Base-by-base conservation (phyloP, 2,888 invertebrate genomes). In the Formica aserva region DNA sequence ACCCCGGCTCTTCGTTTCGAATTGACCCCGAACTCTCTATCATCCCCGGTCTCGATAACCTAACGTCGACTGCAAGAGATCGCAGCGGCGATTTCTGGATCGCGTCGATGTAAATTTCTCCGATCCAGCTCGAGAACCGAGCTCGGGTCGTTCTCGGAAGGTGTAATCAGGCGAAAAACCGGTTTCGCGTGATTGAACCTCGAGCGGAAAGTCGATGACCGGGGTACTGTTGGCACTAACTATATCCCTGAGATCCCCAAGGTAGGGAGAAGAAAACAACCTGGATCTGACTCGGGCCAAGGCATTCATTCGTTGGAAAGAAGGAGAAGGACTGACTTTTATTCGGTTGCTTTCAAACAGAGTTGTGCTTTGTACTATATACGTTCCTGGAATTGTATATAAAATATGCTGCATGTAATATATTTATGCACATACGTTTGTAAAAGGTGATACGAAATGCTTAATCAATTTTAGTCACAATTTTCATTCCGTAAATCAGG, bases 141-240 rank as follows among this genome's bases (percentile, higher is more conserved):
- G 48, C 18, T 3, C 29, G 18, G 57, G 57, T 82, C 57, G 66
- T 26, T 65, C 66, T 77, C 67, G 35, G 32, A 65, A 55, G 63
- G 66, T 57, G 78, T 78, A 85, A 90, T 88, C 71, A 69, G 22
- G 35, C 11, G 66, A 48, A 45, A 83, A 90, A 90, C 89, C 90
- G 90, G 90, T 90, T 90, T 38, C 13, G 55, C 84, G 52, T 66
- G 84, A 82, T 48, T 78, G 63, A 62, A 86, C 82, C 63, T 60
- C 38, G 45, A 65, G 63, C 57, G 71, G 74, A 60, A 52, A 48
- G 41, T 52, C 72, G 55, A 84, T 63, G 82, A n/a, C 18, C 75
- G 35, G 65, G 88, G 90, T 66, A 63, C 85, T 35, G 22, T 65
- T 48, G 65, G 48, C n/a, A 32, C 85, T 88, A 80, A 83, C 66